phyloP scores from a whole-genome alignment of 2,888 invertebrate species.

The Campaea margaritaria region DNA sequence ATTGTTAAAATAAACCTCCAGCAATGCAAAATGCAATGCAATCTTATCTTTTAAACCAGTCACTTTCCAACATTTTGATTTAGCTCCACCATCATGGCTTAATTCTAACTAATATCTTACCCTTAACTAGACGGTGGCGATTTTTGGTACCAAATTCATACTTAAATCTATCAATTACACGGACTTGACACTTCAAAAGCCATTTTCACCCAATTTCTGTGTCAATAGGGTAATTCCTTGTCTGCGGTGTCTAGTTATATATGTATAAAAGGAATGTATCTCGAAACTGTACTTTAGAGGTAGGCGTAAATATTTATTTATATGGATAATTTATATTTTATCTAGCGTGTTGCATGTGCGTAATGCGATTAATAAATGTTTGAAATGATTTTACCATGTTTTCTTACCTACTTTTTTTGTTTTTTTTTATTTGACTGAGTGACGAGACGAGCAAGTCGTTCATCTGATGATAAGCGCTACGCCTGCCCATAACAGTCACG shows the following conservation, averaged over 20 bases:
- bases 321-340: conserved; percentile 60
- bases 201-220: conserved; percentile 15
- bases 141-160: too few species aligned
- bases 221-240: conserved; percentile 34
- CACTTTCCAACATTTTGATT: too few species aligned
- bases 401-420: conserved; percentile 8
- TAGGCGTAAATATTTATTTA: conserved; percentile 76
- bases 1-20: too few species aligned
- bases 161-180: too few species aligned
- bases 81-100: too few species aligned
- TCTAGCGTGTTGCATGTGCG: conserved; percentile 59
- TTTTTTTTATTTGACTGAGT: too few species aligned
- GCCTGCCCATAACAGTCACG: too few species aligned
- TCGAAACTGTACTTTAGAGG: conserved; percentile 66
- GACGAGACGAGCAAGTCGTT: too few species aligned
- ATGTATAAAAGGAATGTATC: conserved; percentile 67
- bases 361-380: conserved; percentile 63
- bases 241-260: conserved; percentile 45
- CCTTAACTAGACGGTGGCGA: too few species aligned
- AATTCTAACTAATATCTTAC: too few species aligned
- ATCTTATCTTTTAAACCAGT: background rate
- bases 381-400: conserved; percentile 44
- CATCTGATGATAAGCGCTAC: too few species aligned
- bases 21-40: too few species aligned
- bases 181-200: background rate